Conservation (phyloP, 2,888 invertebrate species). For the Latrodectus elegans region DNA sequence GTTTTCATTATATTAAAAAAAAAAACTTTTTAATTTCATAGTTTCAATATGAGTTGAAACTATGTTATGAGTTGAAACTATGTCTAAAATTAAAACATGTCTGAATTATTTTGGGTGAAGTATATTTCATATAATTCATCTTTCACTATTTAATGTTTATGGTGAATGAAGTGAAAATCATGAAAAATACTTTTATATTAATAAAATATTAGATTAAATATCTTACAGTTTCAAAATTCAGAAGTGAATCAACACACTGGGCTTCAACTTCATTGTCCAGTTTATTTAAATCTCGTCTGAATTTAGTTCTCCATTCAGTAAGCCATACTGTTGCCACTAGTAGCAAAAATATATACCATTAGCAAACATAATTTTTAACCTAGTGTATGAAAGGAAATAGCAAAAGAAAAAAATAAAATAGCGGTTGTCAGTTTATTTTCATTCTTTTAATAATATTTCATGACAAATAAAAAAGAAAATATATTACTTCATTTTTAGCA, state of each 20-base stretch:
- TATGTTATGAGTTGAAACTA: too few relatives aligned
- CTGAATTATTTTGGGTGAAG: too few relatives aligned
- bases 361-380: neutral
- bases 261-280: slow-evolving; percentile 95
- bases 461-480: too few relatives aligned
- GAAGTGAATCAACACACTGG: slow-evolving; percentile 93
- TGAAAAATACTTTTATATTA: neutral
- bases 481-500: too few relatives aligned
- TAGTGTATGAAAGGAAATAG: neutral
- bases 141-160: neutral
- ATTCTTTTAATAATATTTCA: too few relatives aligned
- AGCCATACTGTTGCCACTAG: slow-evolving; percentile 88
- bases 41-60: too few relatives aligned
- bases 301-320: slow-evolving; percentile 99
- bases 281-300: slow-evolving; percentile 92
- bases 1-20: too few relatives aligned
- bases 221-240: slow-evolving; percentile 96
- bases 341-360: neutral
- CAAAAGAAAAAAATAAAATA: too few relatives aligned
- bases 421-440: too few relatives aligned
- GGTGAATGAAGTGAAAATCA: neutral
- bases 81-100: too few relatives aligned
- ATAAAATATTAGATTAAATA: neutral
- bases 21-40: too few relatives aligned
- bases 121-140: too few relatives aligned